phyloP scores from a whole-genome alignment of 2,113 vertebrate species.

The Sterrhoptilus dennistouni region DNA sequence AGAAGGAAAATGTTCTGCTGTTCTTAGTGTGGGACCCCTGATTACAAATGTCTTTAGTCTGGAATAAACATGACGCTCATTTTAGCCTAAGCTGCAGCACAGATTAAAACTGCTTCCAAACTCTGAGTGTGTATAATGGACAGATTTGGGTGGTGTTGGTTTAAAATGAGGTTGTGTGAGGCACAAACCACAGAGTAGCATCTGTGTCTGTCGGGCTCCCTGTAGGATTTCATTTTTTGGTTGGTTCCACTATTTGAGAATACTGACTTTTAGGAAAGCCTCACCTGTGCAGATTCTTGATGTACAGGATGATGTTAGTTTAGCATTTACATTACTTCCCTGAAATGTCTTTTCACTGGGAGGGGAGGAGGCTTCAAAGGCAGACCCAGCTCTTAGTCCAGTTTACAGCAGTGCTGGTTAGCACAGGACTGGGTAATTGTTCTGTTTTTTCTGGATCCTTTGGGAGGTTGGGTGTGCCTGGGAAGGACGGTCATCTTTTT shows the following conservation, averaged over 20 bases:
- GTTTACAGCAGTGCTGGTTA: not conserved
- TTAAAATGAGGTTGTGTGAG: not conserved
- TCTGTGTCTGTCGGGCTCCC: not conserved
- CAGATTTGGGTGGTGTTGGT: not conserved
- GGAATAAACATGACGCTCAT: not conserved
- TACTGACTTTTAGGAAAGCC: not conserved
- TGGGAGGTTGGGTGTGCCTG: not conserved
- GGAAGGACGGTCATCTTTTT: not conserved
- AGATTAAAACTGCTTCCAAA: not conserved
- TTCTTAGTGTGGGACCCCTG: not conserved
- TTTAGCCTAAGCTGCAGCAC: not conserved
- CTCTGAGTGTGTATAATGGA: rapidly evolving
- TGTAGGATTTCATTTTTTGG: not conserved
- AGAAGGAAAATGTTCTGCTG: not conserved
- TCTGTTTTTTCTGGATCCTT: not conserved
- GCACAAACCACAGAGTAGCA: not conserved
- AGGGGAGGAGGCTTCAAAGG: not conserved
- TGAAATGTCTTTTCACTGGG: not conserved
- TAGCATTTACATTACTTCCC: not conserved
- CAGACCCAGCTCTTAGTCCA: not conserved
- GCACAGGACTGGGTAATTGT: not conserved
- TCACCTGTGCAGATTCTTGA: not conserved
- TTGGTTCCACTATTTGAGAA: not conserved
- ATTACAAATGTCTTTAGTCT: not conserved
- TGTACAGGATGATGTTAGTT: not conserved